Percentiles rank a stretch among this genome's conserved stretches.
Evolutionary conservation across 2,113 vertebrate genomes (phyloP).

Genomic region (Oncorhynchus gorbuscha): DNA sequence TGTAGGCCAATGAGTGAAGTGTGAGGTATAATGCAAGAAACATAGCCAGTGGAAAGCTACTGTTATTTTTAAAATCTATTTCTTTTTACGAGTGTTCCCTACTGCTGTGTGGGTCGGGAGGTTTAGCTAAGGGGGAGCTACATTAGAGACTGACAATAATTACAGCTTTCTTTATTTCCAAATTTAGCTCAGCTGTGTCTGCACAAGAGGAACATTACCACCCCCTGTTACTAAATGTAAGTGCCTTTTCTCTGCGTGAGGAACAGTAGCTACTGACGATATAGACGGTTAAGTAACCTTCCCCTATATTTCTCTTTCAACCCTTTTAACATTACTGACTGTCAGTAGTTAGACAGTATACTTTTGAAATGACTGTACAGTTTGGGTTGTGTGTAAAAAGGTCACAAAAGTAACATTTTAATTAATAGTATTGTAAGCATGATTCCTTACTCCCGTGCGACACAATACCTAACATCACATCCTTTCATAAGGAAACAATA

Average conservation of each 20-base stretch:
- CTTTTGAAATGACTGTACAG: too few species aligned
- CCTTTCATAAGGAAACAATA: too few species aligned
- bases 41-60: background rate
- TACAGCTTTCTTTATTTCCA: conserved; percentile 23
- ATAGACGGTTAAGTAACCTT: background rate
- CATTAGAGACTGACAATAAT: conserved; percentile 30
- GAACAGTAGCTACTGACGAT: background rate
- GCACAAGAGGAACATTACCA: background rate
- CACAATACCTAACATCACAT: too few species aligned
- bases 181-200: conserved; percentile 22
- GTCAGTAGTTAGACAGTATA: too few species aligned
- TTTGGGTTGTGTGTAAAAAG: too few species aligned
- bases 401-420: too few species aligned
- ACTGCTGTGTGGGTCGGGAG: conserved; percentile 8
- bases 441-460: too few species aligned
- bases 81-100: background rate
- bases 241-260: background rate
- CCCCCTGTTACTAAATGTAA: background rate
- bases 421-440: too few species aligned
- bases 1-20: background rate
- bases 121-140: background rate
- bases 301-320: too few species aligned
- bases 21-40: background rate
- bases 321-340: too few species aligned
- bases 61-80: too few species aligned